These are phyloP conservation scores for Vicugna pacos DNA, from an alignment of 2,113 vertebrate species.

Conservation along the genomic window DNA sequence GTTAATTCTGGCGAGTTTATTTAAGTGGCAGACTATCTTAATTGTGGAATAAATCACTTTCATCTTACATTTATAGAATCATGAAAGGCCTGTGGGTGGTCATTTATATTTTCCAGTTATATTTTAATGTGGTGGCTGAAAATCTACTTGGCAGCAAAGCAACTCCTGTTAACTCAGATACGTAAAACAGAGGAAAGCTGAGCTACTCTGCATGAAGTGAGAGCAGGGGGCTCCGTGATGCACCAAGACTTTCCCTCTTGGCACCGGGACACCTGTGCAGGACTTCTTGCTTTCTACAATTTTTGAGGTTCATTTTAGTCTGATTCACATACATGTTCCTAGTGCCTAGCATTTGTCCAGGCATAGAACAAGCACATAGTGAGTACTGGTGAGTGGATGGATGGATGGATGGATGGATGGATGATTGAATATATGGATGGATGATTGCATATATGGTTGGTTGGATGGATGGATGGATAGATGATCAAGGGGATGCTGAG, in stretches of 20 bases:
- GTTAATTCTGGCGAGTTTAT: slow-evolving; percentile 35
- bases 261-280: background rate
- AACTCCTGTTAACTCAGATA: background rate
- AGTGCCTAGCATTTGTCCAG: background rate
- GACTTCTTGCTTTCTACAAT: background rate
- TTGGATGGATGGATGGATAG: background rate
- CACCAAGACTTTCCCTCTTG: background rate
- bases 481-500: background rate
- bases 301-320: background rate
- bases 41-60: slow-evolving; percentile 40
- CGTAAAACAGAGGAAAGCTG: background rate
- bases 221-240: background rate
- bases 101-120: slow-evolving; percentile 20
- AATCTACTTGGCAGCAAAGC: background rate
- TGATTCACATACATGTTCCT: background rate
- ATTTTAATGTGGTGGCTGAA: slow-evolving; percentile 52
- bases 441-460: background rate
- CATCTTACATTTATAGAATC: slow-evolving; percentile 14
- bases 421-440: background rate
- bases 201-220: background rate
- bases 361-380: background rate
- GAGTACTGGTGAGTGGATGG: background rate
- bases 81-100: background rate
- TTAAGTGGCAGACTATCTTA: slow-evolving; percentile 2
- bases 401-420: background rate